Evolutionary conservation across 2,797 vertebrate genomes (phyloP).

Genomic region (Syngnathus rostellatus): DNA sequence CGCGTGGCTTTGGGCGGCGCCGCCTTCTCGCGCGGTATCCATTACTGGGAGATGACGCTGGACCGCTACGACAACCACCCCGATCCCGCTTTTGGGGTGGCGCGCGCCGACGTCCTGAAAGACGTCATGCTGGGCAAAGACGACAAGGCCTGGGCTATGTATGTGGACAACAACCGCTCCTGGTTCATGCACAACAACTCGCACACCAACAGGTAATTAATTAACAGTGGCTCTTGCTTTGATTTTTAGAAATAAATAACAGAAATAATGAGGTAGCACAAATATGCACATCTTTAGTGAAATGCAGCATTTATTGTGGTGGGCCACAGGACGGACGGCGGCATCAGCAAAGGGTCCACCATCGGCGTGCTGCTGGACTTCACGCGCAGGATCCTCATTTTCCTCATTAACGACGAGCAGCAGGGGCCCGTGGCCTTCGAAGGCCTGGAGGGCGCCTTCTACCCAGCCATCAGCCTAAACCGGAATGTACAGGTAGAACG

Average conservation of each 20-base stretch:
- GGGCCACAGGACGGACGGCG: conserved; percentile 82
- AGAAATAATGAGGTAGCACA: no score
- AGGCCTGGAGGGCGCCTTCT: conserved; percentile 85
- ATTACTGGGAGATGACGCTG: conserved; percentile 94
- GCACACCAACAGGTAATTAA: conserved; percentile 87
- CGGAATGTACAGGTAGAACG: conserved; percentile 89
- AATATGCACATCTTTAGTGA: no score
- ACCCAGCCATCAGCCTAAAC: conserved; percentile 95
- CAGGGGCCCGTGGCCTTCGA: conserved; percentile 95
- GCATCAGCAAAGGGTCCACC: conserved; percentile 86
- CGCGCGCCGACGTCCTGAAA: conserved; percentile 85
- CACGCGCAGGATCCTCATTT: conserved; percentile 82
- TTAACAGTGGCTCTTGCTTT: no score
- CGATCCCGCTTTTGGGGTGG: conserved; percentile 91
- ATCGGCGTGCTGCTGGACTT: conserved; percentile 91
- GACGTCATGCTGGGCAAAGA: conserved; percentile 98
- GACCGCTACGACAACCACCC: conserved; percentile 98
- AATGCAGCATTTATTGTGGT: conserved; percentile 1
- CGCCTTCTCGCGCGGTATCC: conserved; percentile 89
- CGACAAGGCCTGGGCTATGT: conserved; percentile 98
- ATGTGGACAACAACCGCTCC: conserved; percentile 96
- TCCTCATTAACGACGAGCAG: conserved; percentile 97
- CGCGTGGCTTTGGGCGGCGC: conserved; percentile 89
- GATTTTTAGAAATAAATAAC: no score
- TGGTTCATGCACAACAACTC: conserved; percentile 99